These are phyloP conservation scores for Apteryx mantelli DNA, from an alignment of 2,113 vertebrate species.

Conservation along the genomic window DNA sequence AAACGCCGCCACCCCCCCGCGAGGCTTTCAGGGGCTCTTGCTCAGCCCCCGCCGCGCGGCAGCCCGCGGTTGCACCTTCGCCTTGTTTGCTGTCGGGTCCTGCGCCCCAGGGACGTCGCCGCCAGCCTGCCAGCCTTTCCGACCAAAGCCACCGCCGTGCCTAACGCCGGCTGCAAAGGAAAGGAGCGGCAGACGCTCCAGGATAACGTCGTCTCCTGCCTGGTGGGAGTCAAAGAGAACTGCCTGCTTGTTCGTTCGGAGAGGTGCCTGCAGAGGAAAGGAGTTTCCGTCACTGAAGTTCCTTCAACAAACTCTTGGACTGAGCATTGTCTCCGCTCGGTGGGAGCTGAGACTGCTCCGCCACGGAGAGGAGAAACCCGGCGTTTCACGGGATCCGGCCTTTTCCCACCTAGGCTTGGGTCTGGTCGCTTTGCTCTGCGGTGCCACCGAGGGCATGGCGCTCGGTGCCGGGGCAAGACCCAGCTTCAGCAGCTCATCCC, in stretches of 20 bases:
- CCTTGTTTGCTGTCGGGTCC: too few species aligned
- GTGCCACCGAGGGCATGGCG: too few species aligned
- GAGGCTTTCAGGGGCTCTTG: too few species aligned
- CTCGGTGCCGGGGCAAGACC: not conserved
- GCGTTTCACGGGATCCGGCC: not conserved
- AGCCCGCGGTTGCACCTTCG: too few species aligned
- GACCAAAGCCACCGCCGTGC: not conserved
- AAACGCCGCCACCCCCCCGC: too few species aligned
- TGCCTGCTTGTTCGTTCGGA: constrained; percentile 21
- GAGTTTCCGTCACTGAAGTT: constrained; percentile 48
- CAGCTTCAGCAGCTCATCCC: not conserved
- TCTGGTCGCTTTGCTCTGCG: too few species aligned
- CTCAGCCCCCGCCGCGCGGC: too few species aligned
- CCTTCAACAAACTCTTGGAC: not conserved
- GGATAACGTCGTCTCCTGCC: constrained; percentile 33
- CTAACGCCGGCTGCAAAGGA: not conserved
- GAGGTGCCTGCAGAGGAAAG: constrained; percentile 42
- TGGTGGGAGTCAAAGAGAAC: not conserved
- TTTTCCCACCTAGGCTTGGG: not conserved
- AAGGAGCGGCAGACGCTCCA: constrained; percentile 26
- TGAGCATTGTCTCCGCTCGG: not conserved
- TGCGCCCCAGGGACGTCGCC: too few species aligned
- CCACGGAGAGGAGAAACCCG: rapidly evolving
- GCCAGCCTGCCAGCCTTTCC: constrained; percentile 37
- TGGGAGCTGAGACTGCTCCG: not conserved